Base-by-base conservation (phyloP, 2,797 vertebrate species). In the Thaleichthys pacificus region DNA sequence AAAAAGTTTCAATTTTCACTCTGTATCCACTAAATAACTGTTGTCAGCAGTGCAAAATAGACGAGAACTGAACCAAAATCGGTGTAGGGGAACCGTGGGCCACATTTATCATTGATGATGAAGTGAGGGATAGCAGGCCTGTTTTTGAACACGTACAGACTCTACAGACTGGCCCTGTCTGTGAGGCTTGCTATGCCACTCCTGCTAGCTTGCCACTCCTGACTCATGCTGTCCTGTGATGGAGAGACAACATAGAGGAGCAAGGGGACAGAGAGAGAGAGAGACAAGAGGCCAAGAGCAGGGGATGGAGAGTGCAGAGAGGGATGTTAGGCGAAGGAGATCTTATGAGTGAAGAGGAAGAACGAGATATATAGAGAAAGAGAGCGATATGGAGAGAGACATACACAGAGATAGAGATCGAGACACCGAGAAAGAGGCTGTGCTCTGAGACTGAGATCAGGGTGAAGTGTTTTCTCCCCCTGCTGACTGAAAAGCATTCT, bases 381-480 rank as follows among this genome's bases (percentile, higher is more conserved):
- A 30, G 63, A 42, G 58, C 7, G 5, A 8, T 8, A 8, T 6
- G 26, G 74, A 74, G 75, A 5, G 62, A 81, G 83, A 35, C 5
- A 35, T 5, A 35, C 32, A 35, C 5, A 35, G 32, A 35, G 79
- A 80, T 81, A 83, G 83, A 87, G 83, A 85, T 77, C 81, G 78
- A 76, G 32, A 76, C 80, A 71, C 38, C 62, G 78, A 83, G 64
- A 70, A 42, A 60, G 21, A 28, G 30, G 54, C 42, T 74, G 75
- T 81, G 74, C 82, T 85, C 74, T 76, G 81, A 82, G 69, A 75
- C 51, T 9, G 64, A 81, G 83, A 82, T 80, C 89, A 80, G 72
- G 74, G 78, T 89, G 87, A 89, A 88, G 78, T 89, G 68, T 89
- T 89, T 88, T 86, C 92, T 86, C 86, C 87, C 81, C 80, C 82